Evolutionary conservation across 2,888 invertebrate genomes (phyloP).

Genomic region (Lasioglossum marginatum): DNA sequence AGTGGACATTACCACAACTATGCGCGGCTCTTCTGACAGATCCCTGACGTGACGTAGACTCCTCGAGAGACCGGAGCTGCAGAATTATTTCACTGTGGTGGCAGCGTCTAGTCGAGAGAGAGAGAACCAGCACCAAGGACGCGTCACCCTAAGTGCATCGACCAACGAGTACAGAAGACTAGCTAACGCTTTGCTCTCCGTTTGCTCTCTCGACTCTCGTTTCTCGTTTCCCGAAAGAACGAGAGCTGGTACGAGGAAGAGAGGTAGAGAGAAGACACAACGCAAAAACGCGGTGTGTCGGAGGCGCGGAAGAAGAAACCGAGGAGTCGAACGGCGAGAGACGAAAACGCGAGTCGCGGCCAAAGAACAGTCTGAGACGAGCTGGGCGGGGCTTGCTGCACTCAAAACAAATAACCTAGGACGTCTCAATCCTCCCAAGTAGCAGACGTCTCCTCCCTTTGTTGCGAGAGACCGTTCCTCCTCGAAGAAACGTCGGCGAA

Average conservation of each 20-base stretch:
- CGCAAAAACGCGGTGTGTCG: constrained; percentile 50
- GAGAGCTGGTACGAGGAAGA: background rate
- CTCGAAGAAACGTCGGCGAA: constrained; percentile 25
- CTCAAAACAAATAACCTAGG: constrained; percentile 82
- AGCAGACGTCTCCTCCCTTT: constrained; percentile 55
- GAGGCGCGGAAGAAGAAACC: constrained; percentile 48
- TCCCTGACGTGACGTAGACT: constrained; percentile 30
- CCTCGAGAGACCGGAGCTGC: constrained; percentile 36
- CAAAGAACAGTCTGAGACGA: constrained; percentile 70
- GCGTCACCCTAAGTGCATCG: constrained; percentile 50
- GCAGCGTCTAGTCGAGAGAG: constrained; percentile 13
- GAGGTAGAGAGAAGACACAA: background rate
- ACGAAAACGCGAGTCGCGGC: constrained; percentile 38
- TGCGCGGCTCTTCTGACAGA: constrained; percentile 16
- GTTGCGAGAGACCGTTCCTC: constrained; percentile 30
- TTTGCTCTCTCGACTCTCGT: constrained; percentile 9
- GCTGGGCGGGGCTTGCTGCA: constrained; percentile 79
- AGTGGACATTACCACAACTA: constrained; percentile 28
- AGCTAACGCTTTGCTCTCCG: constrained; percentile 19
- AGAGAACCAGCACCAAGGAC: constrained; percentile 43
- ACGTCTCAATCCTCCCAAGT: constrained; percentile 77
- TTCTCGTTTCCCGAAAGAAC: background rate
- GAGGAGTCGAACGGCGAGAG: constrained; percentile 23
- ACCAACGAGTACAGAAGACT: constrained; percentile 36
- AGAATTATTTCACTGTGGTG: constrained; percentile 34